Evolutionary conservation across 2,113 vertebrate species (phyloP).

Genomic region (Mastomys coucha): DNA sequence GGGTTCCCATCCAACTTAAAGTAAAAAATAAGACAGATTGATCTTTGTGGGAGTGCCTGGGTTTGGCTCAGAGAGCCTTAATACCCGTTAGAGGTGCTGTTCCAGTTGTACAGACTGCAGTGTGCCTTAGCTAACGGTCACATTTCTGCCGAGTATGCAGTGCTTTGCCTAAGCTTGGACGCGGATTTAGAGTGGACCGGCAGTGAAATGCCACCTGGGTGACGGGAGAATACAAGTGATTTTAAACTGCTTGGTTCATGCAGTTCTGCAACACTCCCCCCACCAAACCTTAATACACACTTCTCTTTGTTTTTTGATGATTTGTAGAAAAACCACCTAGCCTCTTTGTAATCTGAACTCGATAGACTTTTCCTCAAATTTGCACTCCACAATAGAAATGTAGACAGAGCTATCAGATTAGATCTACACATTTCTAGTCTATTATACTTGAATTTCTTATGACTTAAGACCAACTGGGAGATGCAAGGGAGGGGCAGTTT

Average conservation of each 20-base stretch:
- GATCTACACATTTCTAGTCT: not conserved
- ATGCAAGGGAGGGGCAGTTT: not conserved
- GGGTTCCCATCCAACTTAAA: slow-evolving; percentile 3
- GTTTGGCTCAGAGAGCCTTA: not conserved
- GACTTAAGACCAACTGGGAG: not conserved
- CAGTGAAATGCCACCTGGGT: not conserved
- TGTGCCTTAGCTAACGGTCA: not conserved
- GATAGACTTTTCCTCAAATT: slow-evolving; percentile 5
- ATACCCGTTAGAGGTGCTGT: not conserved
- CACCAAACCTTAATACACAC: too few relatives aligned
- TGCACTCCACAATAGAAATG: not conserved
- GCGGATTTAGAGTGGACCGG: not conserved
- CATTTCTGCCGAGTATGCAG: not conserved
- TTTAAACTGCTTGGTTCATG: not conserved
- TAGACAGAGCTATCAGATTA: not conserved
- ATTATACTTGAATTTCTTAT: slow-evolving; percentile 24
- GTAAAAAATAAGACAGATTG: not conserved
- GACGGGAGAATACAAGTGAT: not conserved
- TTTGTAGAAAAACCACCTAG: not conserved
- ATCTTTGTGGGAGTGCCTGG: not conserved
- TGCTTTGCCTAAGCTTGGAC: not conserved
- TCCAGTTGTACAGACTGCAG: not conserved
- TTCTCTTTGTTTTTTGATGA: not conserved
- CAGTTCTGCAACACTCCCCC: not conserved
- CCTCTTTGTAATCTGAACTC: not conserved